Percentiles rank a stretch among this genome's conserved stretches.
Evolutionary conservation across 2,113 vertebrate species (phyloP).

Genomic region (Anguilla japonica): DNA sequence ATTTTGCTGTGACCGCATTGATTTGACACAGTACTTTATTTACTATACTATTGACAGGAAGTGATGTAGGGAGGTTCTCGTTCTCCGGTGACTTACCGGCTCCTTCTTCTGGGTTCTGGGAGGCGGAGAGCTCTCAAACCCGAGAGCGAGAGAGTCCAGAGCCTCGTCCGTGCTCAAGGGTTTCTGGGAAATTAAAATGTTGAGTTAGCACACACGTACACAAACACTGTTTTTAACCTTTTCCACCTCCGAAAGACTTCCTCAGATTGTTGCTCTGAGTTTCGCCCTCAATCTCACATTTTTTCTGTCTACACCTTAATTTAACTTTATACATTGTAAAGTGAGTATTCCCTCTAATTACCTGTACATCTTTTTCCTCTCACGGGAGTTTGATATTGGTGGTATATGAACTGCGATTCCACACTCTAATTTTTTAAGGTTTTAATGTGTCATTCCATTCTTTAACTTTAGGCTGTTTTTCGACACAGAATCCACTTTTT

Average conservation of each 20-base stretch:
- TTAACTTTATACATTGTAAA: not conserved
- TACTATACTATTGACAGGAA: not conserved
- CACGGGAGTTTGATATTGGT: not conserved
- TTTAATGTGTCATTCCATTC: not conserved
- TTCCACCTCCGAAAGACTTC: not conserved
- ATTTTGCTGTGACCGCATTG: not conserved
- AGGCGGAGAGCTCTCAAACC: conserved; percentile 53
- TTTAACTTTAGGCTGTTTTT: not conserved
- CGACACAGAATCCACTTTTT: not conserved
- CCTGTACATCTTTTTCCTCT: not conserved
- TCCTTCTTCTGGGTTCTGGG: conserved; percentile 42
- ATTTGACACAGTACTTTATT: not conserved
- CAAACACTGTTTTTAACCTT: not conserved
- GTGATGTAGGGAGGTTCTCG: not conserved
- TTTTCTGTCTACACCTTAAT: not conserved
- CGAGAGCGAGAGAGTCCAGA: conserved; percentile 62
- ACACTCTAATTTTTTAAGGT: not conserved
- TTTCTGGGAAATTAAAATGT: conserved; percentile 49
- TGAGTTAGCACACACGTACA: not conserved
- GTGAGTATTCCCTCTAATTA: not conserved
- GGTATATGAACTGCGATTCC: not conserved
- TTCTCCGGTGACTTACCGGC: conserved; percentile 44
- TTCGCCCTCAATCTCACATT: not conserved
- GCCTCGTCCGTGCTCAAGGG: conserved; percentile 64
- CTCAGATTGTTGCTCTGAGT: not conserved